Evolutionary conservation across 2,113 vertebrate genomes (phyloP), one percentile per base, ranked within the genome.

Genomic region (Eubucco bourcierii): DNA sequence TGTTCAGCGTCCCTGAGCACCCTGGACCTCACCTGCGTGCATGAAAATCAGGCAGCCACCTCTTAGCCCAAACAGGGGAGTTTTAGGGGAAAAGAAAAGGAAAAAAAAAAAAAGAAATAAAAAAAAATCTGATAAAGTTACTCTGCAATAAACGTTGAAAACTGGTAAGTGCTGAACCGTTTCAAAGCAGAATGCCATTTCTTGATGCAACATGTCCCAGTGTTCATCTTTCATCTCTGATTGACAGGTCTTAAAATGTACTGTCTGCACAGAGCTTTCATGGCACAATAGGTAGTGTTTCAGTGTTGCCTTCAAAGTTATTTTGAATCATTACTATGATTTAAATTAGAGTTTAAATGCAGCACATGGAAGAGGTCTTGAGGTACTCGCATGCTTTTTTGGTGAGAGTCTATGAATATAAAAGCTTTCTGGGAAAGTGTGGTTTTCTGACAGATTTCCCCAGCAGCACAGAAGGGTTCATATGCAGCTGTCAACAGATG

Each of bases 11-110:
- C 59, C 19, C 37, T 67, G 7, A 12, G 56, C 31, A 44, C 19
- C 39, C 34, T 0, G 0, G 18, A 14, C n/a, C 66, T 31, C 20
- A 53, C 21, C n/a, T 6, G 1, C 1, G 2, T 4, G 2, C 1
- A 1, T 55, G 55, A 52, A 74, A n/a, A 59, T 31, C 28, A 20
- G 34, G 27, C 44, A 37, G 50, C 31, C 34, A 24, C 44, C 56
- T 63, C 23, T 50, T 47, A 56, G 59, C 12, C 19, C 11, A 27
- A 67, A 65, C 5, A 7, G 46, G 78, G 34, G 6, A 7, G 7
- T 25, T 47, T 47, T 64, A 61, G 19, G 19, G 21, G 14, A 44
- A 87, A 78, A 78, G 58, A 7, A 50, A 44, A 23, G 37, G 13
- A 37, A 39, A 34, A 18, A 71, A 17, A 21, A 34, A 21, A 4